phyloP scores from a whole-genome alignment of 2,797 vertebrate species.

The Cynopterus sphinx region DNA sequence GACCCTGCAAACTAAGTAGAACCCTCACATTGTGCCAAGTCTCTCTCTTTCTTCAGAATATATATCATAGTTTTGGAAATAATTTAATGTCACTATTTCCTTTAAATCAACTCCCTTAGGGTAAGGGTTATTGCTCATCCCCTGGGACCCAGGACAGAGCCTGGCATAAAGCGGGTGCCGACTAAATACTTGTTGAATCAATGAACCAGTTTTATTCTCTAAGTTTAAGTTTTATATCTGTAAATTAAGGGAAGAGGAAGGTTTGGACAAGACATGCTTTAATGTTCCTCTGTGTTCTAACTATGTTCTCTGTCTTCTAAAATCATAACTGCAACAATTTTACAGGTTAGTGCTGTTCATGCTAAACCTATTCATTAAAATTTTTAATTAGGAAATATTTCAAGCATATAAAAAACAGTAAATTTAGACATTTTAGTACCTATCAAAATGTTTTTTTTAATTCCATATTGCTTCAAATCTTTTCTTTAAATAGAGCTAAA shows the following conservation, averaged over 20 bases:
- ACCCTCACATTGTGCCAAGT: not conserved
- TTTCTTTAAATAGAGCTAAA: constrained; percentile 4
- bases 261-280: not conserved
- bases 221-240: not conserved
- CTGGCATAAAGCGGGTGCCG: not conserved
- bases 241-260: not conserved
- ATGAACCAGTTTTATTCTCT: not conserved
- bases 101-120: not conserved
- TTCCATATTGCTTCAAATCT: not conserved
- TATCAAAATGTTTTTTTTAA: not conserved
- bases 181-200: not conserved
- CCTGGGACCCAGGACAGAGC: not conserved
- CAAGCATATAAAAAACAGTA: not conserved
- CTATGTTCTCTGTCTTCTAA: constrained; percentile 18
- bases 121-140: not conserved
- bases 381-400: constrained; percentile 23
- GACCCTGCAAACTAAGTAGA: not conserved
- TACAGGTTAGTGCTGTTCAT: not conserved
- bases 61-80: not conserved
- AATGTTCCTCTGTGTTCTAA: not conserved
- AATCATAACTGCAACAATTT: not conserved
- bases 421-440: not conserved
- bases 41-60: not conserved
- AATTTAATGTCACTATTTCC: not conserved
- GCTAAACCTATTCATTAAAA: not conserved